Percentiles rank a stretch among this genome's conserved stretches.
These are phyloP conservation scores for Cryptocheilus praepositus DNA, from an alignment of 2,888 invertebrate species.

Conservation along the genomic window DNA sequence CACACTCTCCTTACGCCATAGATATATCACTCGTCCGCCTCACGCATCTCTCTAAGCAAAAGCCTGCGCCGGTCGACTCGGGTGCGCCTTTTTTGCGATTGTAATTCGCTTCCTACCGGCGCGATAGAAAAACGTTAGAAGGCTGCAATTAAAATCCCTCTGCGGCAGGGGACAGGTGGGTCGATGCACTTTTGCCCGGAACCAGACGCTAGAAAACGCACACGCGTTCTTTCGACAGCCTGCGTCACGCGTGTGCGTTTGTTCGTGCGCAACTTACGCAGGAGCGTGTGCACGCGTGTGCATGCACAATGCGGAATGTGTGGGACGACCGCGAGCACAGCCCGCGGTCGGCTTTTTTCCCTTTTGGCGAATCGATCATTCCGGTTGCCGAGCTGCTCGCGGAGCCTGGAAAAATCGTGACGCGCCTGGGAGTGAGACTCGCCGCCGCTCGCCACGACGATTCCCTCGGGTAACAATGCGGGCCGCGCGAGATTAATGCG, in stretches of 20 bases:
- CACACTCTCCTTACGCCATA: too few relatives aligned
- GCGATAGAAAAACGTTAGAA: conserved; percentile 50
- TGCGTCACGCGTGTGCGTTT: too few relatives aligned
- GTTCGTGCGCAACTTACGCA: too few relatives aligned
- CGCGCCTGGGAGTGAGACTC: conserved; percentile 27
- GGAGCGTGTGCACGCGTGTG: too few relatives aligned
- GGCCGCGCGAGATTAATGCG: conserved; percentile 34
- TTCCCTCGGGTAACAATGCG: conserved; percentile 35
- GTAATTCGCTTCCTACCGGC: conserved; percentile 56
- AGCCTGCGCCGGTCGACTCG: too few relatives aligned
- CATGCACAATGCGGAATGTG: neutral
- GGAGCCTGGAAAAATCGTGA: conserved; percentile 32
- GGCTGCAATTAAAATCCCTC: conserved; percentile 58
- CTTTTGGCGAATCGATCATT: conserved; percentile 35
- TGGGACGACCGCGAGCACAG: conserved; percentile 15
- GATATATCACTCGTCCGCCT: too few relatives aligned
- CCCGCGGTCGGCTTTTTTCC: conserved; percentile 8
- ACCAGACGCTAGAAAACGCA: conserved; percentile 5
- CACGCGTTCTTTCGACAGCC: neutral
- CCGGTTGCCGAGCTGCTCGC: conserved; percentile 28
- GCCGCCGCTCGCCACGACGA: conserved; percentile 14
- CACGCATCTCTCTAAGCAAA: too few relatives aligned
- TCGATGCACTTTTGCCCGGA: conserved; percentile 52
- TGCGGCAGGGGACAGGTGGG: conserved; percentile 41
- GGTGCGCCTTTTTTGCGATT: conserved; percentile 50